Percentiles rank a stretch among this genome's conserved stretches.
Evolutionary conservation across 2,797 vertebrate genomes (phyloP).

Genomic region (Meda fulgida): DNA sequence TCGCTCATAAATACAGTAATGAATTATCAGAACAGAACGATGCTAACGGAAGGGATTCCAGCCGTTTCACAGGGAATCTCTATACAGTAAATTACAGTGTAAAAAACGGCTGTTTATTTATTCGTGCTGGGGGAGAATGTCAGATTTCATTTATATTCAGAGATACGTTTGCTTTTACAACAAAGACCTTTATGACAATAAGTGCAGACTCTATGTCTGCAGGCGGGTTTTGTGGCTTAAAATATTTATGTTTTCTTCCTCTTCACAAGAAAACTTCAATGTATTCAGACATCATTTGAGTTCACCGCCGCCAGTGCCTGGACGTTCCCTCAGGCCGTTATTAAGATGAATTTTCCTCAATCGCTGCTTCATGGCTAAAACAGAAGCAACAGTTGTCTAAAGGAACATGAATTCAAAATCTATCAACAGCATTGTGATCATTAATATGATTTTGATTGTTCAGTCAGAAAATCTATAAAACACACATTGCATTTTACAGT

Average conservation of each 20-base stretch:
- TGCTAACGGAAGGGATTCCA: not conserved
- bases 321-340: not conserved
- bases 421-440: not conserved
- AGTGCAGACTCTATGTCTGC: slow-evolving; percentile 3
- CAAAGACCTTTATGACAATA: not conserved
- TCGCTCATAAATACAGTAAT: slow-evolving; percentile 7
- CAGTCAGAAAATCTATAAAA: not conserved
- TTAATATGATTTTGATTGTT: not conserved
- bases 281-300: not conserved
- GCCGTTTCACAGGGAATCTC: not conserved
- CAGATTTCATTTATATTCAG: slow-evolving; percentile 17
- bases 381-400: too few species aligned
- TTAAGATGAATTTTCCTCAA: slow-evolving; percentile 3
- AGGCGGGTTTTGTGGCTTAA: not conserved
- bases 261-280: slow-evolving; percentile 27
- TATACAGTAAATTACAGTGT: not conserved
- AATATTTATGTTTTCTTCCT: slow-evolving; percentile 20
- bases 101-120: not conserved
- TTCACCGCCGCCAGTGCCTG: not conserved
- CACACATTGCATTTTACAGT: not conserved
- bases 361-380: too few species aligned
- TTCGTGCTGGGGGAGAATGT: not conserved
- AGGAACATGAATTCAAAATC: too few species aligned
- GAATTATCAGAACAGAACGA: not conserved
- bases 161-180: not conserved